A percentile compares a stretch with the other conserved stretches of the same genome.
Conservation (phyloP, 2,797 vertebrate genomes). For the Fringilla coelebs region DNA sequence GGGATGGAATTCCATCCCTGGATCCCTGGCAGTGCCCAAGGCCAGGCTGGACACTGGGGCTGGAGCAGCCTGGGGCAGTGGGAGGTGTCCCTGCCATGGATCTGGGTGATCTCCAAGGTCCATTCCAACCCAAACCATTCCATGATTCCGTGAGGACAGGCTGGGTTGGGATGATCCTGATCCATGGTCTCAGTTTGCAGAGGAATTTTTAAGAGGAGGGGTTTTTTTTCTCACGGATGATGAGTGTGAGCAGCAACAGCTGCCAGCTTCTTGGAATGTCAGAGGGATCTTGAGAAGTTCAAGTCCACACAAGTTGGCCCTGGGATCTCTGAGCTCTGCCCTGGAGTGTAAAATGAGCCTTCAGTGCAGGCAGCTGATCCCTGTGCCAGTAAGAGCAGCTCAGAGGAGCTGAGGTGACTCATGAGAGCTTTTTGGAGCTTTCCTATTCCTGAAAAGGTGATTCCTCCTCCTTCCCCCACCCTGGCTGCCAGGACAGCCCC, state of each 20-base stretch:
- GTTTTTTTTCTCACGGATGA: not conserved
- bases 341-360: slow-evolving; percentile 50
- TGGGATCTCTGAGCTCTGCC: slow-evolving; percentile 18
- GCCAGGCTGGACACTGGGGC: not conserved
- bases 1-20: no score
- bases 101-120: not conserved
- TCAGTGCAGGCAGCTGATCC: not conserved
- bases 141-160: not conserved
- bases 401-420: not conserved
- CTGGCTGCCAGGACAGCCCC: not conserved
- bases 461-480: not conserved
- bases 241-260: slow-evolving; percentile 19
- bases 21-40: no score
- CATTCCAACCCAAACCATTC: no score
- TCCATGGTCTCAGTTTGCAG: slow-evolving; percentile 40
- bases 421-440: not conserved
- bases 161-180: not conserved
- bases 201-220: not conserved
- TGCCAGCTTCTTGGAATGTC: slow-evolving; percentile 58
- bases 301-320: slow-evolving; percentile 40
- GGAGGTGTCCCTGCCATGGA: no score
- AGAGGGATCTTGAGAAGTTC: slow-evolving; percentile 28
- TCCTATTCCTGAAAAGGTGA: not conserved
- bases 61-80: no score
- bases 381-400: slow-evolving; percentile 17